phyloP scores from a whole-genome alignment of 2,888 invertebrate species.

The Tryphoninae sp. region DNA sequence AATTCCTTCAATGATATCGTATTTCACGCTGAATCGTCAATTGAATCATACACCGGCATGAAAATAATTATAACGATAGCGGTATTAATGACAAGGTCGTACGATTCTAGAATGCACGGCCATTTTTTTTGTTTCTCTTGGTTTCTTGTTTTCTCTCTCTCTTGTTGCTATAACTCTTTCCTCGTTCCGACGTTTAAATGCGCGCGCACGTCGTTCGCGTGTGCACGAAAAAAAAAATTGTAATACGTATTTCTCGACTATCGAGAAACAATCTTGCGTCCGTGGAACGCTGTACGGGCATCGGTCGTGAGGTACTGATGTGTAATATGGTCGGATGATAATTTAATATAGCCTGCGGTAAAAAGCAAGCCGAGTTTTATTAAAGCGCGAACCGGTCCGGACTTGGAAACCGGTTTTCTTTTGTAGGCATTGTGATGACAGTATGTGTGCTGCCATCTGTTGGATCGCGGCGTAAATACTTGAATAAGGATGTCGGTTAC shows the following conservation, averaged over 20 bases:
- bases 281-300: slow-evolving; percentile 26
- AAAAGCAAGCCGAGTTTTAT: slow-evolving; percentile 74
- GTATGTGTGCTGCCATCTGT: slow-evolving; percentile 66
- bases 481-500: neutral
- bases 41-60: slow-evolving; percentile 26
- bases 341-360: slow-evolving; percentile 72
- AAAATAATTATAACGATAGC: slow-evolving; percentile 21
- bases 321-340: slow-evolving; percentile 66
- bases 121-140: neutral
- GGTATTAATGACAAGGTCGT: slow-evolving; percentile 25
- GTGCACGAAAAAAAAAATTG: neutral
- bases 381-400: slow-evolving; percentile 77
- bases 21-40: slow-evolving; percentile 58
- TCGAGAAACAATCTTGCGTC: neutral
- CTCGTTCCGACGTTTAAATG: slow-evolving; percentile 14
- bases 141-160: slow-evolving; percentile 33
- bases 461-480: neutral
- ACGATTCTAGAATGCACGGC: slow-evolving; percentile 9
- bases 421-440: slow-evolving; percentile 39
- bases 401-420: slow-evolving; percentile 74
- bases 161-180: neutral
- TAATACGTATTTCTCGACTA: slow-evolving; percentile 5
- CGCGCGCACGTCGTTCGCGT: slow-evolving; percentile 44
- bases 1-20: slow-evolving; percentile 52
- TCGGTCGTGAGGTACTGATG: slow-evolving; percentile 30